Evolutionary conservation across 2,888 invertebrate genomes (phyloP).

Genomic region (Drosophila testacea): DNA sequence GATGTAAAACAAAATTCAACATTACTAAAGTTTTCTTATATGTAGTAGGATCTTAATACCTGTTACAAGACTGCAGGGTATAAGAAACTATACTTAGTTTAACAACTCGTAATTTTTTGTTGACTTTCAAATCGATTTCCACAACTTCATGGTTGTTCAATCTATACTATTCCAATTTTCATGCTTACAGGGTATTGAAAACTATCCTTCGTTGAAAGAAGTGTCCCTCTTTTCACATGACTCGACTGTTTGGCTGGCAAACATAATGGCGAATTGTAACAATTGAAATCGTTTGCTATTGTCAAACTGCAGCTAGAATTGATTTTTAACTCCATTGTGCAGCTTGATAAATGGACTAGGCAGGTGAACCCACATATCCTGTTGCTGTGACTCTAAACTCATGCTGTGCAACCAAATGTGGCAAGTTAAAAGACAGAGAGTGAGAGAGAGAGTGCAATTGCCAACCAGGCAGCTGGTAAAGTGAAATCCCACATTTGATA

Average conservation of each 20-base stretch:
- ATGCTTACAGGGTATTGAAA: conserved; percentile 10
- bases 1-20: too few species aligned
- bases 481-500: conserved; percentile 25
- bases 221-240: conserved; percentile 42
- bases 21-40: too few species aligned
- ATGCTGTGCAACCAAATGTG: conserved; percentile 47
- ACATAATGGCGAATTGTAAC: conserved; percentile 62
- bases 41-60: neutral
- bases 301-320: conserved; percentile 52
- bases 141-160: conserved; percentile 3
- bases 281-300: conserved; percentile 44
- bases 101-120: neutral
- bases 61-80: neutral
- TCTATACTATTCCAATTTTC: neutral
- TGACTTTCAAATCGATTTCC: conserved; percentile 3
- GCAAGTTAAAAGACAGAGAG: conserved; percentile 19
- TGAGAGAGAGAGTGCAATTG: neutral
- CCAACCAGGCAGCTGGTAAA: conserved; percentile 10
- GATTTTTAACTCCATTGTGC: conserved; percentile 54
- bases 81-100: neutral
- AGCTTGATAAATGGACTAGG: conserved; percentile 52
- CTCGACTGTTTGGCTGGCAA: conserved; percentile 45
- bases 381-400: conserved; percentile 18
- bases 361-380: conserved; percentile 48
- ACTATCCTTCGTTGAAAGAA: conserved; percentile 2